phyloP scores from a whole-genome alignment of 2,797 vertebrate species.

The Halcyon smyrnensis region DNA sequence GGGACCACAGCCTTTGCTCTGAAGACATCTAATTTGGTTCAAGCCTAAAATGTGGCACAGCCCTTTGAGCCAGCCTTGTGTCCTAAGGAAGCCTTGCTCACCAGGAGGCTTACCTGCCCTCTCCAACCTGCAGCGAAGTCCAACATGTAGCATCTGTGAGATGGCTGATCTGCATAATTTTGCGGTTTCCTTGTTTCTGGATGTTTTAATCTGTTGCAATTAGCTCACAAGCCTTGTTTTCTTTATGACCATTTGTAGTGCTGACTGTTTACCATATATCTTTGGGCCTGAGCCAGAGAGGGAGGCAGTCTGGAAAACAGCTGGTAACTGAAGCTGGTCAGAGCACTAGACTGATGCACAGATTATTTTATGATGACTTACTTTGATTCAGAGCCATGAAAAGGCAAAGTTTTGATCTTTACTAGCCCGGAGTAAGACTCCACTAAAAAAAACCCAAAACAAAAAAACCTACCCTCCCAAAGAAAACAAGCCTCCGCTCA shows the following conservation, averaged over 20 bases:
- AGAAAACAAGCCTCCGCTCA: neutral
- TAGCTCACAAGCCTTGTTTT: neutral
- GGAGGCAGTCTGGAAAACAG: neutral
- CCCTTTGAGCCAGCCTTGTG: rapidly evolving
- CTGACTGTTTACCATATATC: neutral
- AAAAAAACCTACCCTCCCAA: neutral
- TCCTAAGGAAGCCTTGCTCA: neutral
- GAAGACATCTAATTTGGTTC: neutral
- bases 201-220: neutral
- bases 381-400: neutral
- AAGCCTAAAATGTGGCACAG: neutral
- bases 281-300: neutral
- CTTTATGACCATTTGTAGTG: neutral
- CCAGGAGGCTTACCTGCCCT: neutral
- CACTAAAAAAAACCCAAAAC: neutral
- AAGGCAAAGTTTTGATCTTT: neutral
- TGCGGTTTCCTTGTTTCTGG: neutral
- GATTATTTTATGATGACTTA: neutral
- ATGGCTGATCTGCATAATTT: neutral
- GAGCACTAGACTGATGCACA: neutral
- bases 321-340: neutral
- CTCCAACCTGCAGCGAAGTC: neutral
- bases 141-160: neutral
- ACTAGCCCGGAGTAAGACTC: neutral
- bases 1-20: neutral